These are phyloP conservation scores for Mesopsocus fuscifrons DNA, from an alignment of 2,888 invertebrate species.

Conservation along the genomic window DNA sequence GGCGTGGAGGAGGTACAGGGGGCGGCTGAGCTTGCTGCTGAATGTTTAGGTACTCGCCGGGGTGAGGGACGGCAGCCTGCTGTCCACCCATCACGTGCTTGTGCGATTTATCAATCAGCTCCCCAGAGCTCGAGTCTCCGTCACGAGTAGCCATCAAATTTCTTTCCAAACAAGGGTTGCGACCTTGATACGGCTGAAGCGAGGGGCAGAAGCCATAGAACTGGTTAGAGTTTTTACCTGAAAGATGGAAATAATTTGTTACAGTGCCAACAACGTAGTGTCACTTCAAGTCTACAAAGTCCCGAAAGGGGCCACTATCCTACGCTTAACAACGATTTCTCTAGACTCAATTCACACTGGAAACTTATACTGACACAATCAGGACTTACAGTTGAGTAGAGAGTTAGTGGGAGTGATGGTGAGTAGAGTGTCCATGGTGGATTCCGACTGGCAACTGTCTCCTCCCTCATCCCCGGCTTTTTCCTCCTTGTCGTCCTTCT, in stretches of 20 bases:
- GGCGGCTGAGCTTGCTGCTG: constrained; percentile 11
- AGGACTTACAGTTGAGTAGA: constrained; percentile 24
- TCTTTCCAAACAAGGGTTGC: constrained; percentile 63
- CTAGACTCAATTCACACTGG: too few species aligned
- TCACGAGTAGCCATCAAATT: constrained; percentile 44
- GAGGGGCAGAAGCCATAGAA: constrained; percentile 2
- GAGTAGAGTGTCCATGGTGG: constrained; percentile 39
- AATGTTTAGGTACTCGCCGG: neutral
- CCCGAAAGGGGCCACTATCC: neutral
- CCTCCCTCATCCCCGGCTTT: neutral
- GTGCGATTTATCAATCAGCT: constrained; percentile 40
- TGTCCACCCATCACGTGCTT: too few species aligned
- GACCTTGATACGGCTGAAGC: constrained; percentile 64
- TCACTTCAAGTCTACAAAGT: neutral
- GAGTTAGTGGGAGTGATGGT: constrained; percentile 36
- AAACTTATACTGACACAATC: too few species aligned
- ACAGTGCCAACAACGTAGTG: constrained; percentile 14
- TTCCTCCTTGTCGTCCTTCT: neutral
- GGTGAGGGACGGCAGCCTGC: too few species aligned
- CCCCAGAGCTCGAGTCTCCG: constrained; percentile 26
- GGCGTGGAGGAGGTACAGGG: constrained; percentile 6
- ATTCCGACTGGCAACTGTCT: constrained; percentile 23
- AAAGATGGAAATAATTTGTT: constrained; percentile 14
- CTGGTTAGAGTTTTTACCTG: constrained; percentile 34
- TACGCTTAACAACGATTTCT: constrained; percentile 4